phyloP scores from a whole-genome alignment of 1,140 invertebrate genomes.

The Carposina sasakii region DNA sequence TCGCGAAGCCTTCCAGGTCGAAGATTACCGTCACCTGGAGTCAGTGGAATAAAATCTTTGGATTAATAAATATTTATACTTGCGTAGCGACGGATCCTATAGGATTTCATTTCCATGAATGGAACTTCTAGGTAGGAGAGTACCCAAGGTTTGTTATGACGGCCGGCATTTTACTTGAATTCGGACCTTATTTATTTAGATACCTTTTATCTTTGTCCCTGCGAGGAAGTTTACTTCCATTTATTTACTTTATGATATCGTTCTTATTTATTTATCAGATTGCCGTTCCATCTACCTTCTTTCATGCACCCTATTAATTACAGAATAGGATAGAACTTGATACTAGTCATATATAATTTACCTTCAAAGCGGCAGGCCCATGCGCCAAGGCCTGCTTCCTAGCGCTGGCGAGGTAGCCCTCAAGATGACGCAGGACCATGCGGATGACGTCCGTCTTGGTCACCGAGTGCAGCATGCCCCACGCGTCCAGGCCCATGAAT shows the following conservation, averaged over 20 bases:
- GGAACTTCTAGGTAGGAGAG: too few species aligned
- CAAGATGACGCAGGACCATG: constrained; percentile 77
- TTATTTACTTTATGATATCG: too few species aligned
- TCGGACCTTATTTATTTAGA: too few species aligned
- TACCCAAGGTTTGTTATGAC: too few species aligned
- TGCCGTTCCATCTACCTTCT: background rate
- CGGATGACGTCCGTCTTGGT: constrained; percentile 82
- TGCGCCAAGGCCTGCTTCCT: constrained; percentile 75
- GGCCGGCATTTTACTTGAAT: too few species aligned
- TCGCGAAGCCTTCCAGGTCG: constrained; percentile 89
- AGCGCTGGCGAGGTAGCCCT: constrained; percentile 75
- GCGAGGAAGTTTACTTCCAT: too few species aligned
- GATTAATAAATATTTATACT: too few species aligned
- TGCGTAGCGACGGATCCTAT: too few species aligned
- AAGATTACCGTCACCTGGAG: constrained; percentile 84
- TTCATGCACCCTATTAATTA: background rate
- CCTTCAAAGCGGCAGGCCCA: constrained; percentile 73
- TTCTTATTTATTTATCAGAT: background rate
- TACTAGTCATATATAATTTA: constrained; percentile 12
- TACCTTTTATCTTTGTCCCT: too few species aligned
- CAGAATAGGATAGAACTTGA: background rate
- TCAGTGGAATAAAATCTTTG: background rate
- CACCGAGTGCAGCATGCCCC: constrained; percentile 85
- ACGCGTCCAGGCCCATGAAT: constrained; percentile 82
- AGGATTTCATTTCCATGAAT: too few species aligned